Percentiles rank a stretch among this genome's conserved stretches.
phyloP scores from a whole-genome alignment of 2,113 vertebrate species.

The Agelaius phoeniceus region DNA sequence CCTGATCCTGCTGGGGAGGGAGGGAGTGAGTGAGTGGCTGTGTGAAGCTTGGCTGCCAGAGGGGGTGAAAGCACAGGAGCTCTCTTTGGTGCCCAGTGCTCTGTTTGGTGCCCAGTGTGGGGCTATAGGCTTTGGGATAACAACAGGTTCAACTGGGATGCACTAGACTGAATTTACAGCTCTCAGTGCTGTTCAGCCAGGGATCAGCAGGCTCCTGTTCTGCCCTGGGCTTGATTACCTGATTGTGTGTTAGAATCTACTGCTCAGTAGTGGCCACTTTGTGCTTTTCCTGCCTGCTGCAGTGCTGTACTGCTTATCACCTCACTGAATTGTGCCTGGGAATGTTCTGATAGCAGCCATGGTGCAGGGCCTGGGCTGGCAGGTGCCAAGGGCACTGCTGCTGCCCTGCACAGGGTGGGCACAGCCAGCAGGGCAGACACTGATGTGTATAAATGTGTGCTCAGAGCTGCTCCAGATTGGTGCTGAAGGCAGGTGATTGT shows the following conservation, averaged over 20 bases:
- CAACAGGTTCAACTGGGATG: neutral
- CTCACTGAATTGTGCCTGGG: neutral
- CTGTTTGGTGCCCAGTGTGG: neutral
- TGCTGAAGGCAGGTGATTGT: neutral
- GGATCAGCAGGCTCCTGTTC: neutral
- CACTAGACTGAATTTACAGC: neutral
- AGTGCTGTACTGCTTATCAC: neutral
- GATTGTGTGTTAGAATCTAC: neutral
- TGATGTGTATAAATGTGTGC: fast-evolving
- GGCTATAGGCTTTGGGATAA: neutral
- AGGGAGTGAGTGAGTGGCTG: neutral
- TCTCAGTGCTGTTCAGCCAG: neutral
- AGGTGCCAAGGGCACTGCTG: neutral
- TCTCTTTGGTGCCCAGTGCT: neutral
- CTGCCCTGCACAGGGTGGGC: neutral
- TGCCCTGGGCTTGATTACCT: neutral
- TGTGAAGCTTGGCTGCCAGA: neutral
- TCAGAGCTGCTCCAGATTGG: neutral
- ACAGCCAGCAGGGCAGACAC: neutral
- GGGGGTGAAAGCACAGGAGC: neutral
- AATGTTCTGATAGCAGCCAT: neutral
- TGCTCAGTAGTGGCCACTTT: neutral
- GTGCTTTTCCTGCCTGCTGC: neutral
- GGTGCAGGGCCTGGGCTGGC: neutral
- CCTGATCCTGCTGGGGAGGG: neutral